A percentile compares a stretch with the other conserved stretches of the same genome.
Conservation (phyloP, 2,888 invertebrate species). For the Podabrus alpinus region DNA sequence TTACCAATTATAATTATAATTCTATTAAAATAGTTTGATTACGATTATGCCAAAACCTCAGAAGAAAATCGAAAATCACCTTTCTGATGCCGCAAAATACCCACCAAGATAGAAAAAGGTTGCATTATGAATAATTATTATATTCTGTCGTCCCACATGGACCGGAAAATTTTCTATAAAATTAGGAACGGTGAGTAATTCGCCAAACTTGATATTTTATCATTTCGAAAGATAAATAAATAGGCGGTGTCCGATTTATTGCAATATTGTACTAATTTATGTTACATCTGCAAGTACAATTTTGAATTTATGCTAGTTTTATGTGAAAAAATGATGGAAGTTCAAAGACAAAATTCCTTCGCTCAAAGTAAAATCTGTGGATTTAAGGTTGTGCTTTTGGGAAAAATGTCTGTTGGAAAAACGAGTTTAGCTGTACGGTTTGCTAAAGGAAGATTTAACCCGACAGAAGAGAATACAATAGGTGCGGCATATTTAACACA, state of each 20-base stretch:
- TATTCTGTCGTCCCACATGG: background rate
- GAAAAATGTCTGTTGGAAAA: constrained; percentile 99
- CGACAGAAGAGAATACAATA: constrained; percentile 99
- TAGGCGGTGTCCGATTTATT: background rate
- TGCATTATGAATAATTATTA: too few species aligned
- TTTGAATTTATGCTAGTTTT: background rate
- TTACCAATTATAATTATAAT: too few species aligned
- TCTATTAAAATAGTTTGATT: too few species aligned
- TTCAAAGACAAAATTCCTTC: constrained; percentile 92
- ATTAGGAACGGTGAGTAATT: background rate
- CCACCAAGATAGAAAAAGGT: too few species aligned
- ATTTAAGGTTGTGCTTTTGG: constrained; percentile 97
- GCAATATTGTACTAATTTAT: background rate
- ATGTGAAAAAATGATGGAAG: constrained; percentile 63
- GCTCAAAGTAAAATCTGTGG: constrained; percentile 98
- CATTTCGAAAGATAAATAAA: background rate
- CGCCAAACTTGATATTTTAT: background rate
- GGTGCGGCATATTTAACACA: constrained; percentile 98
- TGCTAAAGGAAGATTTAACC: constrained; percentile 99
- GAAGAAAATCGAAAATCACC: too few species aligned
- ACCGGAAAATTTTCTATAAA: background rate
- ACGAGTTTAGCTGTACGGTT: constrained; percentile 98
- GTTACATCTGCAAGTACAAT: too few species aligned
- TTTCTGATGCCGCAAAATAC: too few species aligned
- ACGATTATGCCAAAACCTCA: too few species aligned